These are phyloP conservation scores for Anolis sagrei DNA, from an alignment of 2,113 vertebrate genomes.

Conservation along the genomic window DNA sequence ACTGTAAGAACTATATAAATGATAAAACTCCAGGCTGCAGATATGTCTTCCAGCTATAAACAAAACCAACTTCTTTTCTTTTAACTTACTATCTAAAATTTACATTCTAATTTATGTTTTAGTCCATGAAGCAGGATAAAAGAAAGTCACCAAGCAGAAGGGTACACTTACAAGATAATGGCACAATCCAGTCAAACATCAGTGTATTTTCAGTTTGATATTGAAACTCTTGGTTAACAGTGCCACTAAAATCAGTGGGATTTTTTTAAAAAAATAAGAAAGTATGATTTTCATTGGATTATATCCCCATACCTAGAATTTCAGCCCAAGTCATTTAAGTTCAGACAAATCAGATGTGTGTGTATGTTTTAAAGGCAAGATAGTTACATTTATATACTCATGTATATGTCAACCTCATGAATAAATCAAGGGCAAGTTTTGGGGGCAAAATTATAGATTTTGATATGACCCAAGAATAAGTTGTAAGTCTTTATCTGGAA, in stretches of 20 bases:
- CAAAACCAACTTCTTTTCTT: neutral
- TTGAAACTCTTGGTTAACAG: neutral
- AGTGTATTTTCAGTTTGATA: neutral
- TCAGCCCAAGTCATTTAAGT: too few species aligned
- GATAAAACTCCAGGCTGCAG: constrained; percentile 5
- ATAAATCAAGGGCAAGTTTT: too few species aligned
- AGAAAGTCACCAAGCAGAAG: neutral
- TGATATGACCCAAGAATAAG: too few species aligned
- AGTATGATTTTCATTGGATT: neutral
- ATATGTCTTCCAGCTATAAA: constrained; percentile 1
- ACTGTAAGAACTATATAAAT: neutral
- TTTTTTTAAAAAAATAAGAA: neutral
- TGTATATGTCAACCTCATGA: too few species aligned
- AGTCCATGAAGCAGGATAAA: neutral
- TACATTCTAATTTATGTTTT: constrained; percentile 16
- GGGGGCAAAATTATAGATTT: too few species aligned
- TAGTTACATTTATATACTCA: too few species aligned
- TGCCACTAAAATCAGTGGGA: neutral
- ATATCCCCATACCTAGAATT: neutral
- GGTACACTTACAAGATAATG: neutral
- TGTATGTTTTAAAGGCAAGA: too few species aligned
- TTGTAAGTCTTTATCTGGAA: too few species aligned
- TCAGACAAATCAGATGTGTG: too few species aligned
- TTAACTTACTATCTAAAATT: neutral
- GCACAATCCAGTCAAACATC: neutral